Percentiles rank a stretch among this genome's conserved stretches.
These are phyloP conservation scores for Epirrita christyi DNA, from an alignment of 2,888 invertebrate species.

Conservation along the genomic window DNA sequence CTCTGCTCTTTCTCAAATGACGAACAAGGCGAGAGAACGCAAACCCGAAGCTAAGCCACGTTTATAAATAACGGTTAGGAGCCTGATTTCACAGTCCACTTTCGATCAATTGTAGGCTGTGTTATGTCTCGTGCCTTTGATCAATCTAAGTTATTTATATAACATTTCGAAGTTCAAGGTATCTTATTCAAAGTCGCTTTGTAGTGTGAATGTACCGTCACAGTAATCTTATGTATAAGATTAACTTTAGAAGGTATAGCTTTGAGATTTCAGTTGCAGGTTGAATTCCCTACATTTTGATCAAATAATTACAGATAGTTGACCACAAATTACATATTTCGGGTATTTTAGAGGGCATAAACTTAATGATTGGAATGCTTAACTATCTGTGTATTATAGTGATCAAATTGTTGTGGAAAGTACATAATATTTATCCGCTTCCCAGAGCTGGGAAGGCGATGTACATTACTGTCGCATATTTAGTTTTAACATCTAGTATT, in stretches of 20 bases:
- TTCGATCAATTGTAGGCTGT: too few relatives aligned
- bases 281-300: conserved; percentile 38
- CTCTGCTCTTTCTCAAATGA: too few relatives aligned
- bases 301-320: conserved; percentile 17
- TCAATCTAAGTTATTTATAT: neutral
- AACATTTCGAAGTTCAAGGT: conserved; percentile 29
- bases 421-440: conserved; percentile 42
- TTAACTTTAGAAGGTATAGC: conserved; percentile 75
- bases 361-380: conserved; percentile 11
- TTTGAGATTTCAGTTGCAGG: conserved; percentile 40
- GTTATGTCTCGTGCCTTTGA: neutral
- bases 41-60: too few relatives aligned
- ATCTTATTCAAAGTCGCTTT: conserved; percentile 45
- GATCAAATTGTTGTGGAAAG: conserved; percentile 7
- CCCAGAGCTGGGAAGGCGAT: conserved; percentile 40
- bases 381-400: conserved; percentile 24
- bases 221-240: conserved; percentile 76
- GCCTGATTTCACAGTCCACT: too few relatives aligned
- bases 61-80: too few relatives aligned
- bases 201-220: conserved; percentile 67
- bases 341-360: neutral
- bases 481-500: conserved; percentile 60
- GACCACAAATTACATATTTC: neutral
- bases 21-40: too few relatives aligned
- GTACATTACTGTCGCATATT: conserved; percentile 58